These are phyloP conservation scores for Pheosia tremula DNA, from an alignment of 2,888 invertebrate species.

Conservation along the genomic window DNA sequence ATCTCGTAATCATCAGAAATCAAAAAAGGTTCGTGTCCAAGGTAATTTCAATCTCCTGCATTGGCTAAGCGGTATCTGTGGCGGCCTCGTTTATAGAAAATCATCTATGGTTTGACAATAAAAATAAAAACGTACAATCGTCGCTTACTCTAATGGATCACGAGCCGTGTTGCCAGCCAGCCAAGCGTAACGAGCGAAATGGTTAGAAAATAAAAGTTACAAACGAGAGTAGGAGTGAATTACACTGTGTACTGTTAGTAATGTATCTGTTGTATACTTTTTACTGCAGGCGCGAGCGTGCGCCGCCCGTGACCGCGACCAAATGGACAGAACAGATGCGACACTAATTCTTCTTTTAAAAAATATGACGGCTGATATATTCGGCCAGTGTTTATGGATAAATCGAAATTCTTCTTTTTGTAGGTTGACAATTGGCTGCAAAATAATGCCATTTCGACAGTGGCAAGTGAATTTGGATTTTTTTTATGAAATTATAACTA, in stretches of 20 bases:
- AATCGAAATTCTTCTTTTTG: no score
- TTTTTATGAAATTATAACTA: no score
- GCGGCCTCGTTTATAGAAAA: background rate
- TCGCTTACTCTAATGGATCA: background rate
- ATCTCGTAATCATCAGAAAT: no score
- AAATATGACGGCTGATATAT: no score
- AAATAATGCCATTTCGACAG: no score
- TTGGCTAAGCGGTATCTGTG: no score
- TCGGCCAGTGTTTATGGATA: no score
- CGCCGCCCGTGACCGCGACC: background rate
- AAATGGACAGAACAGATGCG: background rate
- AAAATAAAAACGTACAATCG: background rate
- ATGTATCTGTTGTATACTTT: background rate
- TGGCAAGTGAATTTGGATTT: no score
- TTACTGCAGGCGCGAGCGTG: background rate
- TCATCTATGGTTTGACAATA: background rate
- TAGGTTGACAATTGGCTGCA: no score
- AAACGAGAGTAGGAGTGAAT: slow-evolving; percentile 10
- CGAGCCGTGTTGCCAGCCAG: background rate
- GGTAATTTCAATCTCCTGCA: no score
- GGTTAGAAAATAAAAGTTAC: slow-evolving; percentile 22
- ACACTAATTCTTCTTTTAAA: background rate
- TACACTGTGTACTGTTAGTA: slow-evolving; percentile 2
- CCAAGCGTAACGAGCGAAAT: slow-evolving; percentile 11
- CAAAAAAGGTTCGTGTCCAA: no score